phyloP scores from a whole-genome alignment of 2,113 vertebrate species.

The Stictonetta naevosa region DNA sequence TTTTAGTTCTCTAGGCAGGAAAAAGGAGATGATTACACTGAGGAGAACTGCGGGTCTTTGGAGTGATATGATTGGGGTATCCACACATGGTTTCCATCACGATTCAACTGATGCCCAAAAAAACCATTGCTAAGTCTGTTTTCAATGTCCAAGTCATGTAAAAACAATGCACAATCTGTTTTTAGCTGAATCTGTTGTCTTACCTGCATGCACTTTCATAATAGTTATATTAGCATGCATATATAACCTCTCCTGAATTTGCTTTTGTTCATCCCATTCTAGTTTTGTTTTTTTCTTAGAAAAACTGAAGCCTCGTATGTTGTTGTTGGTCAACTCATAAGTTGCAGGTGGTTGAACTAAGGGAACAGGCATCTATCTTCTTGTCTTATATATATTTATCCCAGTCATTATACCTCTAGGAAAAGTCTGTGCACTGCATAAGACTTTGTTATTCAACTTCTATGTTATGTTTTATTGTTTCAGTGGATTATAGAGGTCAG shows the following conservation, averaged over 20 bases:
- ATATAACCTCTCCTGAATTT: not conserved
- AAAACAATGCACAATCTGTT: not conserved
- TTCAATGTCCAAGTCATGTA: not conserved
- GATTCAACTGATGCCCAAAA: not conserved
- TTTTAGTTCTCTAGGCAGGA: not conserved
- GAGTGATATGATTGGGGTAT: not conserved
- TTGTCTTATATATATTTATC: not conserved
- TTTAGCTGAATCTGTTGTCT: not conserved
- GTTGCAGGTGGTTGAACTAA: not conserved
- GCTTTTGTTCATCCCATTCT: not conserved
- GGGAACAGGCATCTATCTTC: rapidly evolving
- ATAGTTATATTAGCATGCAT: not conserved
- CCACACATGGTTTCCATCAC: not conserved
- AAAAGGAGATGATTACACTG: not conserved
- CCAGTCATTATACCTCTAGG: not conserved
- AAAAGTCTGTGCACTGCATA: not conserved
- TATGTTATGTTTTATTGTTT: not conserved
- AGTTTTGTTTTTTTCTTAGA: not conserved
- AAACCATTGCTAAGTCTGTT: not conserved
- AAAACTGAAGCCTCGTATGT: not conserved
- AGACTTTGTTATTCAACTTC: not conserved
- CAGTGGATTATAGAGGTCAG: not conserved
- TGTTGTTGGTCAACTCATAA: not conserved
- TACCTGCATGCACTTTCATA: not conserved
- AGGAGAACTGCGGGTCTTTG: not conserved